Percentiles rank a stretch among this genome's conserved stretches.
phyloP scores from a whole-genome alignment of 1,140 invertebrate species.

The Trinorchestia longiramus region DNA sequence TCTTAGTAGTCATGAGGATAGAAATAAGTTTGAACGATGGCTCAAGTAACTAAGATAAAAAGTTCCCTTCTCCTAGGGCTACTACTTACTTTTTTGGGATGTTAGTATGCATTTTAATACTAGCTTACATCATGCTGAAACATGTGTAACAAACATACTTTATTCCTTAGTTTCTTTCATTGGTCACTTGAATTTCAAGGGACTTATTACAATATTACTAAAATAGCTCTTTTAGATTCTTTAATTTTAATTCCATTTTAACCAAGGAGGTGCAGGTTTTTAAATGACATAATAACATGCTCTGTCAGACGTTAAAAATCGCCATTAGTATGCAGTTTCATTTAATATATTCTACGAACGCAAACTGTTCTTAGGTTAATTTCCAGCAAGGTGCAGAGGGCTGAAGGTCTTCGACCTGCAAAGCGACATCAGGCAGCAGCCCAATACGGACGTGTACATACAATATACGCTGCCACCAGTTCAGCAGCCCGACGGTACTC shows the following conservation, averaged over 20 bases:
- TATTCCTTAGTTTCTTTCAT: not conserved
- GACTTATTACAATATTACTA: not conserved
- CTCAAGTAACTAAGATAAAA: not conserved
- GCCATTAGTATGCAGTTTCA: not conserved
- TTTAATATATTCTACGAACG: not conserved
- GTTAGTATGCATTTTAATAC: not conserved
- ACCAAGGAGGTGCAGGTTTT: not conserved
- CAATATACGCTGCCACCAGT: not conserved
- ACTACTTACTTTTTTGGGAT: not conserved
- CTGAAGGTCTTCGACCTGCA: constrained; percentile 17
- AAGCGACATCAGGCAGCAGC: not conserved
- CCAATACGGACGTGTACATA: not conserved
- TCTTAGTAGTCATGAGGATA: not conserved
- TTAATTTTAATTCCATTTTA: not conserved
- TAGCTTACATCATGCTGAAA: not conserved
- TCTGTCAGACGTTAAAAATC: not conserved
- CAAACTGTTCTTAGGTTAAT: not conserved
- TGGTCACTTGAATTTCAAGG: not conserved
- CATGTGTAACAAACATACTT: not conserved
- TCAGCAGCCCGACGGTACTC: not conserved
- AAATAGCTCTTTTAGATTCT: not conserved
- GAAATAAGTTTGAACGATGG: not conserved
- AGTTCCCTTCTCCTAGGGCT: not conserved
- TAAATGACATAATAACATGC: not conserved
- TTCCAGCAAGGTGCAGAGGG: not conserved